Percentiles rank a stretch among this genome's conserved stretches.
Conservation (phyloP, 2,888 invertebrate species). For the Drosophila peninsularis region DNA sequence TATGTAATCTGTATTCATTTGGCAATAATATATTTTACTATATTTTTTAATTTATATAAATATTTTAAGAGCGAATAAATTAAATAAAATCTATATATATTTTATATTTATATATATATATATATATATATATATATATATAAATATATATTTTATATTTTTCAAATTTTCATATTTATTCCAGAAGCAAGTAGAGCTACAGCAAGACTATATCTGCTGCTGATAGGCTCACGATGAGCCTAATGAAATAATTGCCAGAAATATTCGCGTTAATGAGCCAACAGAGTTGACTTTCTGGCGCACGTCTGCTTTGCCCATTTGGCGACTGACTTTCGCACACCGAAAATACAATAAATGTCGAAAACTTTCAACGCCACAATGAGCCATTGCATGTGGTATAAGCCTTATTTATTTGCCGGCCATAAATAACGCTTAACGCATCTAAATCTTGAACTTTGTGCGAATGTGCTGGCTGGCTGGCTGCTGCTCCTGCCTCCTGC, state of each 20-base stretch:
- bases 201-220: not conserved
- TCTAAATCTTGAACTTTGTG: conserved; percentile 78
- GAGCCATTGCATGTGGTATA: conserved; percentile 80
- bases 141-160: too few species aligned
- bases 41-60: too few species aligned
- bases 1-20: too few species aligned
- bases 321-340: conserved; percentile 29
- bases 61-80: too few species aligned
- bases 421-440: conserved; percentile 80
- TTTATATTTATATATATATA: too few species aligned
- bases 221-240: not conserved
- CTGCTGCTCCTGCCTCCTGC: conserved; percentile 17
- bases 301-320: conserved; percentile 4
- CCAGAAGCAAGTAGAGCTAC: too few species aligned
- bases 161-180: too few species aligned
- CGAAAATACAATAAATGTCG: conserved; percentile 72
- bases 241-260: conserved; percentile 11
- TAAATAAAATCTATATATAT: too few species aligned
- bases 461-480: conserved; percentile 62
- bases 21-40: too few species aligned
- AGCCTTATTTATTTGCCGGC: conserved; percentile 78
- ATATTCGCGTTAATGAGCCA: conserved; percentile 55
- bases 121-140: too few species aligned
- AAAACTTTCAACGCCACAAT: conserved; percentile 78
- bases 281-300: conserved; percentile 6